phyloP scores from a whole-genome alignment of 1,140 invertebrate species.

The Drosophila guanche region DNA sequence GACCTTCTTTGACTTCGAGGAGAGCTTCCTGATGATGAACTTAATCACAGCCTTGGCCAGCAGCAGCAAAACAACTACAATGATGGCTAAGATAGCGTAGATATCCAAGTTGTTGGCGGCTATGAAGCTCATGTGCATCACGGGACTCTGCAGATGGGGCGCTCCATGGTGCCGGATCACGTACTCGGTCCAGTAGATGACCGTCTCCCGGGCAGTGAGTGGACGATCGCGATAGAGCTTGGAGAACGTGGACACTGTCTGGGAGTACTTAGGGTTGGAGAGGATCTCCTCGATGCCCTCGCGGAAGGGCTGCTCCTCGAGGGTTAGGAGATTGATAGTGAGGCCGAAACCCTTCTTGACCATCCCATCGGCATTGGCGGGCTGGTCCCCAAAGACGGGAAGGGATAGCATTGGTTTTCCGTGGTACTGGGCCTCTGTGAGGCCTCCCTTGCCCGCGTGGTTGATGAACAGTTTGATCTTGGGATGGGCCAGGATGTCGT shows the following conservation, averaged over 20 bases:
- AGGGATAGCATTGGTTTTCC: conserved; percentile 88
- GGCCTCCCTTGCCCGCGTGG: conserved; percentile 88
- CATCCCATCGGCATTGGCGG: conserved; percentile 84
- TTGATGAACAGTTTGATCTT: conserved; percentile 88
- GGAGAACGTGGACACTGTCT: conserved; percentile 35
- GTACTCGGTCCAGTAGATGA: conserved; percentile 61
- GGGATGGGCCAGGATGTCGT: conserved; percentile 87
- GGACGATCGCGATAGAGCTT: conserved; percentile 59
- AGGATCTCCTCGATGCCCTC: conserved; percentile 36
- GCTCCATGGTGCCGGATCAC: conserved; percentile 82
- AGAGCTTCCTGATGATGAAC: background rate
- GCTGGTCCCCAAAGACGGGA: conserved; percentile 88
- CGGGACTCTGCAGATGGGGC: conserved; percentile 74
- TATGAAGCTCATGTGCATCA: conserved; percentile 46
- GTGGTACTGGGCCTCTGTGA: conserved; percentile 88
- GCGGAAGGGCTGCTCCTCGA: conserved; percentile 74
- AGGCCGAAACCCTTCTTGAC: conserved; percentile 84
- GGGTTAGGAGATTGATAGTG: conserved; percentile 62
- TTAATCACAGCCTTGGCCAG: background rate
- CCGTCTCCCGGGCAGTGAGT: conserved; percentile 38
- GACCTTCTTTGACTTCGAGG: background rate
- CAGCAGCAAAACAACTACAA: background rate
- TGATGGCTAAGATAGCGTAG: background rate
- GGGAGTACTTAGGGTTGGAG: conserved; percentile 40
- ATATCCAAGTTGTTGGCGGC: conserved; percentile 21